phyloP scores from a whole-genome alignment of 2,797 vertebrate species.

The Agapornis canus region DNA sequence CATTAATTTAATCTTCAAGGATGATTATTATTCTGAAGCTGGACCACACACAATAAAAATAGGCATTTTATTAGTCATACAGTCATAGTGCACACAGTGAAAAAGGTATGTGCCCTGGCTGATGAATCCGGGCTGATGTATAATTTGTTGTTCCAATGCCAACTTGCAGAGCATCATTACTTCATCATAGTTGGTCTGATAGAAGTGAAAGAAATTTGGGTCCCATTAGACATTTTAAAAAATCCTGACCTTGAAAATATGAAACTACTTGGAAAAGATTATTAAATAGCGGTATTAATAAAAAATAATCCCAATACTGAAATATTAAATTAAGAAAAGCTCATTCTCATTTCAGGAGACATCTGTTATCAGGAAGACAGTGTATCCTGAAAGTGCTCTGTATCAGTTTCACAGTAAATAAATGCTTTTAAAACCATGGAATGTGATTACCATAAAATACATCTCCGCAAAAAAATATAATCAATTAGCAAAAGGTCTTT shows the following conservation, averaged over 20 bases:
- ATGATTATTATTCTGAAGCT: slow-evolving; percentile 60
- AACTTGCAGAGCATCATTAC: slow-evolving; percentile 18
- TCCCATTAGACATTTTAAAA: background rate
- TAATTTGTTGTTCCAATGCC: slow-evolving; percentile 35
- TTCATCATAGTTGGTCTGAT: background rate
- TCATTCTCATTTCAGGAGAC: background rate
- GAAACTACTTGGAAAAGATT: slow-evolving; percentile 13
- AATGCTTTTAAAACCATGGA: slow-evolving; percentile 14
- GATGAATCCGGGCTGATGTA: background rate
- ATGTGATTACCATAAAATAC: background rate
- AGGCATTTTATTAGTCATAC: slow-evolving; percentile 48
- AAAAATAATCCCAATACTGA: slow-evolving; percentile 8
- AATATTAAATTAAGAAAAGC: slow-evolving; percentile 33
- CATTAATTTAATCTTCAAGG: slow-evolving; percentile 53
- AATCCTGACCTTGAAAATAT: slow-evolving; percentile 36
- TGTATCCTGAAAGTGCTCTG: background rate
- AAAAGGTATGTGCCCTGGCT: background rate
- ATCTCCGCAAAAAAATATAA: background rate
- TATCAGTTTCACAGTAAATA: slow-evolving; percentile 2
- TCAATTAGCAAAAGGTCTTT: slow-evolving; percentile 13
- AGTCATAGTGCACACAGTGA: slow-evolving; percentile 7
- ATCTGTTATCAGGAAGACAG: background rate
- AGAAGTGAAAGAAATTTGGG: slow-evolving; percentile 9
- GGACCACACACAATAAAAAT: slow-evolving; percentile 56
- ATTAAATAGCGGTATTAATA: slow-evolving; percentile 1